phyloP scores from a whole-genome alignment of 2,113 vertebrate species.

The Marmota flaviventris region DNA sequence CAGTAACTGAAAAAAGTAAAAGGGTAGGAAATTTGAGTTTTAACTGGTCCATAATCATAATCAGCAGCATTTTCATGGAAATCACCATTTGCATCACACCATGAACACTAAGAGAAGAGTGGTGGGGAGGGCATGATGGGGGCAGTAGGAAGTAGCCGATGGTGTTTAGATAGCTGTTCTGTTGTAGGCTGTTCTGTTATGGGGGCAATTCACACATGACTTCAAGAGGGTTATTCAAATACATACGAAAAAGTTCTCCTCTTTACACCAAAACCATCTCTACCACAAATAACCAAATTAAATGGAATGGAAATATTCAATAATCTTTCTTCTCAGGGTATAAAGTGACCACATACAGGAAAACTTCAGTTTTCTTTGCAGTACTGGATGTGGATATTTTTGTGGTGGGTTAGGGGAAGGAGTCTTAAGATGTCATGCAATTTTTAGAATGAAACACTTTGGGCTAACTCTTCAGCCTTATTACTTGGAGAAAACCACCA shows the following conservation, averaged over 20 bases:
- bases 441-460: background rate
- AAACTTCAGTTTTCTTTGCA: background rate
- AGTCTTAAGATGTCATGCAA: background rate
- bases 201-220: background rate
- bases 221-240: background rate
- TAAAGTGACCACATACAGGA: background rate
- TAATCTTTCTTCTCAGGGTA: background rate
- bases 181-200: background rate
- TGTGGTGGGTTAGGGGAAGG: no score
- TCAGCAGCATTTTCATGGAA: background rate
- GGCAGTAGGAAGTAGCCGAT: background rate
- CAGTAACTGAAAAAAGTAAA: constrained; percentile 16
- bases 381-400: background rate
- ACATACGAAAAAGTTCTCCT: background rate
- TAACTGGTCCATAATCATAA: background rate
- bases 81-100: no score
- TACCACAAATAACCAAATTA: background rate
- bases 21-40: constrained; percentile 29
- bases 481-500: background rate
- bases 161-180: background rate
- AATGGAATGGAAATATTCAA: background rate
- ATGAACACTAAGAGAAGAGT: background rate
- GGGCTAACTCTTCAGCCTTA: background rate
- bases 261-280: background rate
- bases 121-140: rapidly evolving